Conservation (phyloP, 1,140 invertebrate genomes). For the Caenorhabditis remanei region DNA sequence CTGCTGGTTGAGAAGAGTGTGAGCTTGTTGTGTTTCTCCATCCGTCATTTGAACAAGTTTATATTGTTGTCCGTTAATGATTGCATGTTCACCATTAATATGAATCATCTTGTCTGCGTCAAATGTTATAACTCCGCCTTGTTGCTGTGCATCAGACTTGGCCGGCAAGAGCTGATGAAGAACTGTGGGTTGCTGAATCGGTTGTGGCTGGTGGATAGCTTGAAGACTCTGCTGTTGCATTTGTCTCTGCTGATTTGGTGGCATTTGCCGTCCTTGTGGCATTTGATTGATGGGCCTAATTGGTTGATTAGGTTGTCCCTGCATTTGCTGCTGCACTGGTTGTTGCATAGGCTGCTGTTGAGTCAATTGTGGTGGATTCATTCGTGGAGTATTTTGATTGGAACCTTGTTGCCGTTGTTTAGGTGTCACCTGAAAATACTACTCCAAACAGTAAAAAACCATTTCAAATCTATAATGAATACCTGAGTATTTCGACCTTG, state of each 20-base stretch:
- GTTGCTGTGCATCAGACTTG: too few species aligned
- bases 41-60: not conserved
- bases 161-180: not conserved
- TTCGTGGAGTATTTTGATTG: not conserved
- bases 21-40: not conserved
- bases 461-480: not conserved
- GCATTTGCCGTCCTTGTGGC: not conserved
- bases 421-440: not conserved
- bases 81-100: constrained; percentile 31
- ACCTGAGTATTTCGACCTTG: constrained; percentile 13
- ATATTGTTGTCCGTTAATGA: not conserved
- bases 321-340: constrained; percentile 27
- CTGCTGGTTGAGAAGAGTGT: not conserved
- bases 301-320: not conserved
- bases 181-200: not conserved
- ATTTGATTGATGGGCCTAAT: too few species aligned
- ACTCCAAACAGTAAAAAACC: not conserved
- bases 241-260: not conserved
- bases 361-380: not conserved
- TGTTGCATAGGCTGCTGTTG: not conserved
- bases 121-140: too few species aligned
- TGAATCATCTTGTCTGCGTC: not conserved
- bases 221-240: not conserved
- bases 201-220: not conserved
- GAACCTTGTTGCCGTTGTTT: not conserved